Evolutionary conservation across 1,140 invertebrate species (phyloP).

Genomic region (Zaprionus capensis): DNA sequence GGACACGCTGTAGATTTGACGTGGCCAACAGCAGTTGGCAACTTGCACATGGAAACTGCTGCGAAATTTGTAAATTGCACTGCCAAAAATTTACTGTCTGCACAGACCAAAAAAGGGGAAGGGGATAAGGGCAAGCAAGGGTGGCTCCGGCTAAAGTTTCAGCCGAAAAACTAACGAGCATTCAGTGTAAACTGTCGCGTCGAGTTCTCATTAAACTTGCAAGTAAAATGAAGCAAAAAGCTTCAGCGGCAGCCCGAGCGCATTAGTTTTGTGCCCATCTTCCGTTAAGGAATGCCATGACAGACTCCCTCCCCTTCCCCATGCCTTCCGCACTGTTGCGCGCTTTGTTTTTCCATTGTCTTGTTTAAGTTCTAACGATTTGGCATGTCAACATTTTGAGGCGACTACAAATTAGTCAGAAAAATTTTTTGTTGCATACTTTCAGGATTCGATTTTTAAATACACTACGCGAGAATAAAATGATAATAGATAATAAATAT

Average conservation of each 20-base stretch:
- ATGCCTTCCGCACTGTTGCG: neutral
- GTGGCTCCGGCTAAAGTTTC: constrained; percentile 53
- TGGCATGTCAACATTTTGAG: constrained; percentile 45
- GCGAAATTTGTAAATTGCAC: constrained; percentile 62
- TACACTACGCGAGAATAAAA: neutral
- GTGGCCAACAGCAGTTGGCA: constrained; percentile 35
- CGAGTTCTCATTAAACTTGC: constrained; percentile 68
- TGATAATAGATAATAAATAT: constrained; percentile 10
- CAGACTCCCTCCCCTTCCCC: neutral
- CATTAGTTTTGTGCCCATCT: constrained; percentile 43
- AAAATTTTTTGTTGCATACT: constrained; percentile 8
- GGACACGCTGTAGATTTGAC: constrained; percentile 56
- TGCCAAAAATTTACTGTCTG: neutral
- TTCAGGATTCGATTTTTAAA: neutral
- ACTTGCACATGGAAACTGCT: constrained; percentile 26
- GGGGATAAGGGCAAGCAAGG: neutral
- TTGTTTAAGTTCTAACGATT: constrained; percentile 1
- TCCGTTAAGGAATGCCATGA: neutral
- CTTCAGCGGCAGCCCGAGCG: constrained; percentile 6
- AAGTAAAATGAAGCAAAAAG: constrained; percentile 52
- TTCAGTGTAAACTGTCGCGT: constrained; percentile 67
- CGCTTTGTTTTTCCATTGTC: neutral
- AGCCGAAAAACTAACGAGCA: constrained; percentile 66
- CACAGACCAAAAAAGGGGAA: neutral
- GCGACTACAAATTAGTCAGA: constrained; percentile 46